These are phyloP conservation scores for Perccottus glenii DNA, from an alignment of 2,113 vertebrate species.

Conservation along the genomic window DNA sequence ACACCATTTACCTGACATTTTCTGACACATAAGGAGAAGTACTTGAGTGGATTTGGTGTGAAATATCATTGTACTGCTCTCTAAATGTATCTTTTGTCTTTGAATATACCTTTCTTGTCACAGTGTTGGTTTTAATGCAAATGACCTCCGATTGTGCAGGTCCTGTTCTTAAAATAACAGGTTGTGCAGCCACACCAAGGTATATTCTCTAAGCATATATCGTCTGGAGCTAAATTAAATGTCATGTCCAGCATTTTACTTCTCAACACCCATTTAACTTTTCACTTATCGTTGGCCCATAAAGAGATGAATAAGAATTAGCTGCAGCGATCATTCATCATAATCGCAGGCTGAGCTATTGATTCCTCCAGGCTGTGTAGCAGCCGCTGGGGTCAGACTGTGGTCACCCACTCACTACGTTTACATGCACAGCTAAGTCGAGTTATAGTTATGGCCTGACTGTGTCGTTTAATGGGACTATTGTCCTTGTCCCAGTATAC, in stretches of 20 bases:
- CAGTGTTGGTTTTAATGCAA: not conserved
- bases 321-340: conserved; percentile 67
- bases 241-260: conserved; percentile 33
- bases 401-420: conserved; percentile 37
- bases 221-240: conserved; percentile 48
- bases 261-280: conserved; percentile 58
- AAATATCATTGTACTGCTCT: not conserved
- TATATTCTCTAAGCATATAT: conserved; percentile 7
- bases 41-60: not conserved
- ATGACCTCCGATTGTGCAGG: not conserved
- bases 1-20: not conserved
- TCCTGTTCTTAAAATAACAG: not conserved
- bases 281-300: conserved; percentile 59
- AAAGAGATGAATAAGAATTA: conserved; percentile 69
- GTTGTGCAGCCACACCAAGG: not conserved
- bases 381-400: conserved; percentile 65
- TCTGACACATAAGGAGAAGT: not conserved
- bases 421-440: not conserved
- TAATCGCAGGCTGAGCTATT: conserved; percentile 66
- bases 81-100: not conserved
- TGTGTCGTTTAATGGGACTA: not conserved
- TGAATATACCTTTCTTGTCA: not conserved
- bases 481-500: conserved; percentile 5
- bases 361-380: conserved; percentile 52
- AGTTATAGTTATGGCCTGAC: not conserved